Base-by-base conservation (phyloP, 1,140 invertebrate genomes). In the Cardiocondyla obscurior region DNA sequence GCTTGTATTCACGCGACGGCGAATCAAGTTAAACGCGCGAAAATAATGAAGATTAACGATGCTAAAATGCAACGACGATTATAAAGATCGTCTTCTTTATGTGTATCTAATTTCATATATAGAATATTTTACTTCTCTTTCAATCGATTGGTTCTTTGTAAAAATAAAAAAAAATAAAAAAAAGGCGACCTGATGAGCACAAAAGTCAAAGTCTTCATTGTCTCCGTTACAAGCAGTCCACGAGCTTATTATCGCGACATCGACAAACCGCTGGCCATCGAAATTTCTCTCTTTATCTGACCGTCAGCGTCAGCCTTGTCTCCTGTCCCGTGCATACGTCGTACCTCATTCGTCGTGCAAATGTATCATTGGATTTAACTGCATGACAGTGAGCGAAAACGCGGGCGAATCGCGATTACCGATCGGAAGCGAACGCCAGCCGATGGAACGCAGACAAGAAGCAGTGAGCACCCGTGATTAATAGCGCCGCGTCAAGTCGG, bases 241-340 rank as follows among this genome's bases (percentile, higher is more conserved):
- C 44, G 57, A 22, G 22, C 19, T 73, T 60, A 60, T 58, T 79
- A 86, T 87, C 81, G 81, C 58, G 51, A 79, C 74, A 82, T 85
- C 83, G 62, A 14, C 53, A 58, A 57, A 81, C 57, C 46, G 51
- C 6, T 36, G 19, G 19, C n/a, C 30, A 25, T 60, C 42, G 1
- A 33, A 57, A 46, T 36, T 5, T 51, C 49, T 72, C 2, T 49
- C 64, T 60, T 62, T 67, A 22, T 81, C 36, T 62, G 22, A 25
- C 51, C 28, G 28, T 83, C 65, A 53, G 14, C n/a, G 25, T 79
- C 74, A 44, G 30, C 14, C 8, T 0, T 30, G 6, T 57, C 44
- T 44, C 22, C 60, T 25, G 33, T 25, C 58, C 33, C 77, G 46
- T 70, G 69, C 19, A 85, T 42, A 79, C 64, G 22, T 39, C 49